Percentiles rank a stretch among this genome's conserved stretches.
Conservation (phyloP, 30 jellyfish, hydroid and myxozoan species). For the Turritopsis rubra region DNA sequence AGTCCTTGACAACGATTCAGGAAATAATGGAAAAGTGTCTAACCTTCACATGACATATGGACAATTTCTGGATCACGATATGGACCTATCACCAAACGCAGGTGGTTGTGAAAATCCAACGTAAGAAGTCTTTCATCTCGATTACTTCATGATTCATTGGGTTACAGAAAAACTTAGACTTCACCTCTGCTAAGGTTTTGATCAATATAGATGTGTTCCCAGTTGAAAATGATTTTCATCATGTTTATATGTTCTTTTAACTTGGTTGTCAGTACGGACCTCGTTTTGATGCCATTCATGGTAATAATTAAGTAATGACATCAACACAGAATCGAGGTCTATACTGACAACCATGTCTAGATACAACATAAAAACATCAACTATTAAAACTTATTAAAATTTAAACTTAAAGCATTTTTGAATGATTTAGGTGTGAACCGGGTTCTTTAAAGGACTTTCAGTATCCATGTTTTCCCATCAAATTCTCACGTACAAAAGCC, state of each 20-base stretch:
- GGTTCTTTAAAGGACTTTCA: constrained; percentile 32
- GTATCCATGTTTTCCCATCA: constrained; percentile 77
- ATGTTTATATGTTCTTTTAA: too few relatives aligned
- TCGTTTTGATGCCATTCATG: too few relatives aligned
- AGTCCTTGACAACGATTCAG: background rate
- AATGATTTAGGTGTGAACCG: background rate
- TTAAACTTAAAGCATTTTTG: background rate
- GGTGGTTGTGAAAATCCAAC: constrained; percentile 10
- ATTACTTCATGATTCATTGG: background rate
- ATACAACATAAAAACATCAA: too few relatives aligned
- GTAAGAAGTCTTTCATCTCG: background rate
- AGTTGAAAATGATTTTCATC: too few relatives aligned
- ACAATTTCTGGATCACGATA: constrained; percentile 2
- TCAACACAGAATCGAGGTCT: too few relatives aligned
- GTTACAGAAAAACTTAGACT: background rate
- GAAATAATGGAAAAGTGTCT: background rate
- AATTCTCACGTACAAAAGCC: constrained; percentile 42
- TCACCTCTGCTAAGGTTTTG: too few relatives aligned
- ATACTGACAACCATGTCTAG: too few relatives aligned
- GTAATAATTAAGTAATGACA: too few relatives aligned
- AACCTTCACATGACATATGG: constrained; percentile 12
- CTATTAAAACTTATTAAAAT: too few relatives aligned
- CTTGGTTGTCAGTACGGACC: too few relatives aligned
- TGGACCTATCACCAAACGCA: constrained; percentile 7
- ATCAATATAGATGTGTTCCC: too few relatives aligned